Conservation (phyloP, 2,888 invertebrate genomes). For the Timema cristinae region DNA sequence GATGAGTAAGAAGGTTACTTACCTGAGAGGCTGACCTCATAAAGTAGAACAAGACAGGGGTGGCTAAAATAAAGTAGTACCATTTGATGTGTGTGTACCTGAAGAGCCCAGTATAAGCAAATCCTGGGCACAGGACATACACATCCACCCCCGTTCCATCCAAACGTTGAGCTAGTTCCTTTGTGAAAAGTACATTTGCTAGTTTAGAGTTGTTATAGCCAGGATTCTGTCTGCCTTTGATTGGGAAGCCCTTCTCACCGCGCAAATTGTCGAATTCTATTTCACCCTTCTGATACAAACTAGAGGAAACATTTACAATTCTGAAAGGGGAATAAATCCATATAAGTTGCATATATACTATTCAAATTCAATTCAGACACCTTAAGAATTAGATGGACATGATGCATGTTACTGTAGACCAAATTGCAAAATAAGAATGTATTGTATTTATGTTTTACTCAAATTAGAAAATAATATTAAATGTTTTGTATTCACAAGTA, state of each 20-base stretch:
- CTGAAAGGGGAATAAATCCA: constrained; percentile 45
- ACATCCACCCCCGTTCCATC: constrained; percentile 57
- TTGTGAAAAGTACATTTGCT: constrained; percentile 68
- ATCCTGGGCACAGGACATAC: constrained; percentile 72
- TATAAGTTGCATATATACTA: no score
- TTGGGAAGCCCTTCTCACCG: constrained; percentile 50
- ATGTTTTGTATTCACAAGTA: no score
- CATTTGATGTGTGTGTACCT: constrained; percentile 59
- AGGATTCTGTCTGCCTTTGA: constrained; percentile 48
- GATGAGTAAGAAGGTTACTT: neutral
- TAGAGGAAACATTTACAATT: constrained; percentile 68
- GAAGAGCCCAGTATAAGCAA: constrained; percentile 72
- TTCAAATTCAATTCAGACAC: no score
- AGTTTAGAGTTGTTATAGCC: constrained; percentile 74
- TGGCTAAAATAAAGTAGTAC: constrained; percentile 68
- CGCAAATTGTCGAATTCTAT: constrained; percentile 67
- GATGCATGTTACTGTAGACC: no score
- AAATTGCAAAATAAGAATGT: no score
- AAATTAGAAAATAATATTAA: no score
- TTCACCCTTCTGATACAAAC: constrained; percentile 63
- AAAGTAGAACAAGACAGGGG: constrained; percentile 65
- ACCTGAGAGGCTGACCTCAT: constrained; percentile 69
- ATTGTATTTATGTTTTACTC: no score
- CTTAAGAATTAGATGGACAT: no score
- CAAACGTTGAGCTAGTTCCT: constrained; percentile 57